phyloP scores from a whole-genome alignment of 2,888 invertebrate species.

The Metacarcinus magister region DNA sequence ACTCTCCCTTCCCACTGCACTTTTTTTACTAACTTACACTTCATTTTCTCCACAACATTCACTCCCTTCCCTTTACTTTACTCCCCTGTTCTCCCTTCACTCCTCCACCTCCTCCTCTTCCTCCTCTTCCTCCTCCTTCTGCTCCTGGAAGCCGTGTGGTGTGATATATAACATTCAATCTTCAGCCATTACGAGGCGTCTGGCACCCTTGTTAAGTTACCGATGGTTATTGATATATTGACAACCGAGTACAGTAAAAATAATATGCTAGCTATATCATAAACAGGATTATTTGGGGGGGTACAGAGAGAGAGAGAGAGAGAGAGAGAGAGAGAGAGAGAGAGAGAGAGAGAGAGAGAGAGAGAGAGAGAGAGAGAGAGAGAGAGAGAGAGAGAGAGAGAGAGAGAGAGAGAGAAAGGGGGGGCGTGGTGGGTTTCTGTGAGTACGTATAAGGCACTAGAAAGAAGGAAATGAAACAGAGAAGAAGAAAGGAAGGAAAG shows the following conservation, averaged over 20 bases:
- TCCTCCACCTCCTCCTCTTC: background rate
- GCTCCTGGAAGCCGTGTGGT: conserved; percentile 17
- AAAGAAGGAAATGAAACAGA: background rate
- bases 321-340: conserved; percentile 3
- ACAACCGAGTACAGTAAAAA: conserved; percentile 5
- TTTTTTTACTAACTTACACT: background rate
- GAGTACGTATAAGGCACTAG: background rate
- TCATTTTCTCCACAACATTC: background rate
- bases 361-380: conserved; percentile 26
- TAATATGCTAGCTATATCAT: conserved; percentile 35
- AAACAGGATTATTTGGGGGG: background rate
- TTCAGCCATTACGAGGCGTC: conserved; percentile 15
- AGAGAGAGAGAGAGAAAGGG: conserved; percentile 55
- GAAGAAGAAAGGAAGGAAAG: background rate
- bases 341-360: background rate
- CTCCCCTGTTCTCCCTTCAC: background rate
- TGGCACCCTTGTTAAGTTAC: conserved; percentile 1
- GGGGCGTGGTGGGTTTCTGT: too few species aligned
- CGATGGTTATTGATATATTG: conserved; percentile 41
- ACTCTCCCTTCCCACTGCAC: background rate
- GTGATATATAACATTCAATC: conserved; percentile 45
- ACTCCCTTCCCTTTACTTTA: background rate
- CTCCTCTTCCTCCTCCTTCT: background rate
- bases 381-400: conserved; percentile 51
- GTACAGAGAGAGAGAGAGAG: background rate